Evolutionary conservation across 2,888 invertebrate species (phyloP).

Genomic region (Caenorhabditis sp.): DNA sequence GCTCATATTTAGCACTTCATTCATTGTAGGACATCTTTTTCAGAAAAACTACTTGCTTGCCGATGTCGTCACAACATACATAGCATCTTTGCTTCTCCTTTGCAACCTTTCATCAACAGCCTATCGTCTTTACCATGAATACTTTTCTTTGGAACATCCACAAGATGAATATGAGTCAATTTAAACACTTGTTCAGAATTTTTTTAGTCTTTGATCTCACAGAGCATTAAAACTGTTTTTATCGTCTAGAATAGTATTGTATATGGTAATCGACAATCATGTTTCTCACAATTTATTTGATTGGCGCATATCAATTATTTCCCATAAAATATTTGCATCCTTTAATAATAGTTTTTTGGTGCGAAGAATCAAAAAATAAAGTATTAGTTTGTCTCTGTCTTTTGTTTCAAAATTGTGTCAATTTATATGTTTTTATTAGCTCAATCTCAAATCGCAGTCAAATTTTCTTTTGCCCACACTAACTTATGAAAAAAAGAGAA

Average conservation of each 20-base stretch:
- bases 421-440: background rate
- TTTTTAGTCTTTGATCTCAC: background rate
- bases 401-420: background rate
- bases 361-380: too few species aligned
- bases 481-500: background rate
- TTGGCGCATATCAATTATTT: too few species aligned
- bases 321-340: background rate
- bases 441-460: background rate
- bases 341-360: background rate
- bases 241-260: too few species aligned
- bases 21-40: too few species aligned
- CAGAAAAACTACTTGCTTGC: conserved; percentile 33
- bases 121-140: conserved; percentile 38
- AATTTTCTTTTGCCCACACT: background rate
- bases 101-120: conserved; percentile 39
- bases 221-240: too few species aligned
- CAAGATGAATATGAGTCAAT: conserved; percentile 45
- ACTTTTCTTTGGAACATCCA: conserved; percentile 44
- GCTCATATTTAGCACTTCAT: too few species aligned
- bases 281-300: background rate
- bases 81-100: conserved; percentile 27
- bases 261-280: too few species aligned
- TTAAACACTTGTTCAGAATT: conserved; percentile 6
- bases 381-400: too few species aligned
- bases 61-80: conserved; percentile 37